Evolutionary conservation across 2,797 vertebrate species (phyloP), one percentile per base, ranked within the genome.

Genomic region (Amphiprion clarkii): DNA sequence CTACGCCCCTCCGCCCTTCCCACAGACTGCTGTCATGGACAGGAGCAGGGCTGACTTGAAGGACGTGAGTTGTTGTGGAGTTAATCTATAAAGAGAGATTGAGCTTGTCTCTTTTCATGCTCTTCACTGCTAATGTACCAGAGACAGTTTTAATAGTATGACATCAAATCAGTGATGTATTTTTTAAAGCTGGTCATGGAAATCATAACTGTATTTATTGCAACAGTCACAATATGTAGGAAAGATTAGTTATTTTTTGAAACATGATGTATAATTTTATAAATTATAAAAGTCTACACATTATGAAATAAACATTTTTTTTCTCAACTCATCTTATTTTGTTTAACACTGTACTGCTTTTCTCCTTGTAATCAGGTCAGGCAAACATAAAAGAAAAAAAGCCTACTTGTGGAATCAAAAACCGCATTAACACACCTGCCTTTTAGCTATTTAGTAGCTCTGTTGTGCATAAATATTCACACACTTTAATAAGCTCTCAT

Each of bases 291-390:
- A 90, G 80, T 86, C 74, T 74, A 74, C 54, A 69, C 33, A 80
- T 59, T 79, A 71, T 82, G 65, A 72, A 94, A 93, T 93, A 92
- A 92, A 94, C 73, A 9, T 23, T 84, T 88, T 84, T 72, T 23
- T 81, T 72, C 46, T 48, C 54, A 81, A 49, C 67, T 55, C 55
- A 46, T 36, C 21, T 54, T 5, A 6, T 66, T 78, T 78, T 63
- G 44, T 67, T 52, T 21, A 19, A n/a, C 2, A 13, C 40, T 63
- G 6, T 27, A 11, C 33, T 51, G 19, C 0, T 72, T 60, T 78
- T 61, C 5, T 61, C 11, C 29, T 71, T 48, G 21, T 33, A 16
- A 25, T 68, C 19, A 16, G n/a, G 14, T 58, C 42, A 48, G 13
- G 12, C 8, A 17, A 19, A 48, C 40, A 56, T 19, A 21, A 27